These are phyloP conservation scores for Phengaris alcon DNA, from an alignment of 2,888 invertebrate species.

Conservation along the genomic window DNA sequence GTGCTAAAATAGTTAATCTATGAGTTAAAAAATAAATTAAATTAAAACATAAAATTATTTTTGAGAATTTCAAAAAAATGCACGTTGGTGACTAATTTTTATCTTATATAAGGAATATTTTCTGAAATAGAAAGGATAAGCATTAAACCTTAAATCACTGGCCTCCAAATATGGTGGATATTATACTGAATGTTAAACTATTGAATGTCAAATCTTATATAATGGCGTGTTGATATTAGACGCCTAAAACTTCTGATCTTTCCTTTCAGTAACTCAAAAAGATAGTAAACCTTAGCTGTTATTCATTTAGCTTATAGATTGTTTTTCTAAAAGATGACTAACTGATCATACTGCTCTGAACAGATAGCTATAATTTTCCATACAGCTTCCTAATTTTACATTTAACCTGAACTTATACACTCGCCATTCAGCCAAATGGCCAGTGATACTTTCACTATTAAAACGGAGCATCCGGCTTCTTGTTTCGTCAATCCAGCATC, in stretches of 20 bases:
- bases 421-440: neutral
- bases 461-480: slow-evolving; percentile 33
- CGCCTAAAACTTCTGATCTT: no score
- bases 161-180: slow-evolving; percentile 27
- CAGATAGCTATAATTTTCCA: no score
- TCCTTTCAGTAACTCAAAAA: no score
- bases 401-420: neutral
- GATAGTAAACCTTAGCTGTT: no score
- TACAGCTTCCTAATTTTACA: neutral
- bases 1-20: no score
- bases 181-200: slow-evolving; percentile 17
- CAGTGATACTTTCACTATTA: neutral
- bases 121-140: slow-evolving; percentile 1
- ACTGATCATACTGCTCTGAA: no score
- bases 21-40: no score
- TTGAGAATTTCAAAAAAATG: neutral
- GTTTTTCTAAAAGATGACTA: no score
- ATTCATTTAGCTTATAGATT: no score
- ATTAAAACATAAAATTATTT: no score
- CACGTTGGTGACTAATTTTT: neutral
- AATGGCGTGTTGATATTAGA: neutral
- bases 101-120: neutral
- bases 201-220: slow-evolving; percentile 35
- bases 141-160: neutral
- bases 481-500: neutral